Conservation (phyloP, 1,140 invertebrate species). For the Gryon sp. region DNA sequence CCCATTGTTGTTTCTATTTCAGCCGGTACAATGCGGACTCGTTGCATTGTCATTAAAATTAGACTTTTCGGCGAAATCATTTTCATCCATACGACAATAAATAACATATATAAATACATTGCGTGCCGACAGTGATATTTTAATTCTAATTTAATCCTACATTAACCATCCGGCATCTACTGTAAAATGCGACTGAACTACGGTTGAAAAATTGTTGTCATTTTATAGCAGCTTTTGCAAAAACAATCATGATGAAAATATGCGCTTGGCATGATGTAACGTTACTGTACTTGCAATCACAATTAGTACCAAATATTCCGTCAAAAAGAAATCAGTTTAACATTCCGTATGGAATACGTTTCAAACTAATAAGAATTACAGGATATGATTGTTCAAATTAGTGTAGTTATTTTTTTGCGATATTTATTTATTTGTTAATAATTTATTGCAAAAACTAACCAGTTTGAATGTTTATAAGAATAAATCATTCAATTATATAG, state of each 20-base stretch:
- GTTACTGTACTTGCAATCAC: too few species aligned
- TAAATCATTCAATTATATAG: too few species aligned
- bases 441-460: too few species aligned
- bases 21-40: conserved; percentile 5
- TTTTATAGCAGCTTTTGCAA: not conserved
- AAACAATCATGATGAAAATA: not conserved
- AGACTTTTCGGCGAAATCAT: conserved; percentile 37
- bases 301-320: too few species aligned
- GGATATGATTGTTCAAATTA: too few species aligned
- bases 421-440: too few species aligned
- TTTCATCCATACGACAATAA: conserved; percentile 36
- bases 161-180: conserved; percentile 26
- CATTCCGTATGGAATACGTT: too few species aligned
- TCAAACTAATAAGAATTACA: too few species aligned
- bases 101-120: conserved; percentile 34
- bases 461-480: too few species aligned
- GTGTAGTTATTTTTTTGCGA: too few species aligned
- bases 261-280: not conserved
- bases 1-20: conserved; percentile 21
- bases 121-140: conserved; percentile 16
- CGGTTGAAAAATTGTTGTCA: not conserved
- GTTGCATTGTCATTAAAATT: conserved; percentile 50
- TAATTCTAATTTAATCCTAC: conserved; percentile 38
- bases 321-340: too few species aligned
- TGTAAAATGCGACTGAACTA: not conserved